Percentiles rank a stretch among this genome's conserved stretches.
phyloP scores from a whole-genome alignment of 2,113 vertebrate genomes.

The Protomyctophum bolini region DNA sequence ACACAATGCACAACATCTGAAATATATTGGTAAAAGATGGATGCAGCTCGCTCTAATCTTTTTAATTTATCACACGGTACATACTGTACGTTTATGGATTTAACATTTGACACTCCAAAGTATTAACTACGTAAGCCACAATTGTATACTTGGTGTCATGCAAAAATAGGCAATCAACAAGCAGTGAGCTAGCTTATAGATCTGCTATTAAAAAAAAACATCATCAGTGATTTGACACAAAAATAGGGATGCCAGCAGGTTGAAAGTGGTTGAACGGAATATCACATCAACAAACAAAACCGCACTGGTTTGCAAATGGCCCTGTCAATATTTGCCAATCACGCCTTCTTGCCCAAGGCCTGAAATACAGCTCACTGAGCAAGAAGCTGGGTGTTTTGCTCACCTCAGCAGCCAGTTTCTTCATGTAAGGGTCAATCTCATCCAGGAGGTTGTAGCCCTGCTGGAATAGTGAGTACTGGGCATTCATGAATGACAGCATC shows the following conservation, averaged over 20 bases:
- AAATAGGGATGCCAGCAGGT: no score
- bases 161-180: no score
- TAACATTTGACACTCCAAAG: no score
- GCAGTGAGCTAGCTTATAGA: no score
- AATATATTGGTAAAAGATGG: not conserved
- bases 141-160: no score
- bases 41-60: not conserved
- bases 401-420: slow-evolving; percentile 94
- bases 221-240: no score
- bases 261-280: not conserved
- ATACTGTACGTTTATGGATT: not conserved
- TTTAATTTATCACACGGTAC: not conserved
- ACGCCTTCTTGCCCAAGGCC: not conserved
- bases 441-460: slow-evolving; percentile 94
- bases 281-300: not conserved
- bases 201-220: no score
- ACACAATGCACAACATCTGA: not conserved
- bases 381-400: slow-evolving; percentile 39
- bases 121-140: no score
- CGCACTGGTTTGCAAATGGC: slow-evolving; percentile 9
- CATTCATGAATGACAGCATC: slow-evolving; percentile 98
- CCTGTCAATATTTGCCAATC: slow-evolving; percentile 15
- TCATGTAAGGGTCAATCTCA: slow-evolving; percentile 95
- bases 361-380: not conserved
- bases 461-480: slow-evolving; percentile 95